phyloP scores from a whole-genome alignment of 2,888 invertebrate species.

The Cataglyphis livida region DNA sequence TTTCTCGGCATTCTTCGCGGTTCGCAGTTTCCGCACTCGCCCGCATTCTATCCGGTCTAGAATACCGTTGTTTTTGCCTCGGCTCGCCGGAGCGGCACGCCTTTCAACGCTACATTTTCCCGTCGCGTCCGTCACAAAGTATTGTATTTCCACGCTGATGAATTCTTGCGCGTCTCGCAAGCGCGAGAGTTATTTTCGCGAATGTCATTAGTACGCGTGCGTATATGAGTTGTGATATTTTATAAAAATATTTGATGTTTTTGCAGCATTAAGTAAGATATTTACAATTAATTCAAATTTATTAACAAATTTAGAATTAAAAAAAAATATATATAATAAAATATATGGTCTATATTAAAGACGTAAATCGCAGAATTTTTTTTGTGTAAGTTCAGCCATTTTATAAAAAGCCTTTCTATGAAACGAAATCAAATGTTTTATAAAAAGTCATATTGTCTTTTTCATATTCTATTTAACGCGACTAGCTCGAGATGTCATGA shows the following conservation, averaged over 20 bases:
- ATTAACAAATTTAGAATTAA: not conserved
- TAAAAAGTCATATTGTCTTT: not conserved
- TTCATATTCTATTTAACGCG: not conserved
- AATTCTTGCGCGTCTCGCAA: constrained; percentile 36
- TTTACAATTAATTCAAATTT: not conserved
- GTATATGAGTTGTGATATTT: not conserved
- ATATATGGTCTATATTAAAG: not conserved
- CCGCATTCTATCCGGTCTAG: constrained; percentile 19
- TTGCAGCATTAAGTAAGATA: not conserved
- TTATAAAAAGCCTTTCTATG: not conserved
- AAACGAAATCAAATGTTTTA: not conserved
- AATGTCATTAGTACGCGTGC: constrained; percentile 16
- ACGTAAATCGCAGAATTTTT: not conserved
- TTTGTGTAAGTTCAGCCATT: not conserved
- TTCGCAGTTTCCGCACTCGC: constrained; percentile 41
- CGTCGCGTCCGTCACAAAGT: constrained; percentile 43
- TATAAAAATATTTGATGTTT: not conserved
- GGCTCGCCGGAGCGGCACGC: constrained; percentile 44
- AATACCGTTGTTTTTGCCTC: constrained; percentile 49
- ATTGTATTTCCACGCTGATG: constrained; percentile 39
- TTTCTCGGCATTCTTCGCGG: constrained; percentile 51
- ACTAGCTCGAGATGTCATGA: constrained; percentile 3
- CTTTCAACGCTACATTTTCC: constrained; percentile 41
- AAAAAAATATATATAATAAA: not conserved
- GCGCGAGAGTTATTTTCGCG: not conserved